Evolutionary conservation across 1,140 invertebrate genomes (phyloP).

Genomic region (Drosophila equinoxialis): DNA sequence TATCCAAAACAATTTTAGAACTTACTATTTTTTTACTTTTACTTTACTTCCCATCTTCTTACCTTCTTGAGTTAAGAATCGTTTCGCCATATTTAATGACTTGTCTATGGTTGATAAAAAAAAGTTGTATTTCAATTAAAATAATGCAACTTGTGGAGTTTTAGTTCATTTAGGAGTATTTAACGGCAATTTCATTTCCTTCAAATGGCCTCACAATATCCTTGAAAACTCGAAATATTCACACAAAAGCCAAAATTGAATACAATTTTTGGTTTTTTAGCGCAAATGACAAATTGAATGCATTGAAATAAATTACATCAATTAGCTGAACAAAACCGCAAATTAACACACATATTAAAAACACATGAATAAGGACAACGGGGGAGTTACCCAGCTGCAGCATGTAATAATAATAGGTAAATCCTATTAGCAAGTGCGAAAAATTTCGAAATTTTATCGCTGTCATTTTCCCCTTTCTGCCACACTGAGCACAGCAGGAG

Average conservation of each 20-base stretch:
- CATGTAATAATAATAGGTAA: conserved; percentile 51
- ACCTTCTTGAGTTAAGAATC: no score
- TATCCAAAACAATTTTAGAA: no score
- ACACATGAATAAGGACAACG: not conserved
- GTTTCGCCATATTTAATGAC: no score
- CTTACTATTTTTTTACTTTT: no score
- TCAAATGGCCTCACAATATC: not conserved
- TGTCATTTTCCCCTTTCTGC: conserved; percentile 35
- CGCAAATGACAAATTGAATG: conserved; percentile 27
- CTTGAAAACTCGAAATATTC: not conserved
- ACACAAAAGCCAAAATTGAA: not conserved
- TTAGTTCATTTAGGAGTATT: not conserved
- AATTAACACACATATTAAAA: conserved; percentile 4
- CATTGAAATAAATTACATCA: conserved; percentile 19
- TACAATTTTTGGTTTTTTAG: conserved; percentile 1
- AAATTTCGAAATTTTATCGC: conserved; percentile 37
- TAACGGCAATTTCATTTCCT: not conserved
- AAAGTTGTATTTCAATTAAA: no score
- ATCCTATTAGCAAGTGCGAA: conserved; percentile 51
- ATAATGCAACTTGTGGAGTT: no score
- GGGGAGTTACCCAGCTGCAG: not conserved
- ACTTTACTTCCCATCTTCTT: no score
- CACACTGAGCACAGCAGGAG: conserved; percentile 13
- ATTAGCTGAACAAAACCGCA: conserved; percentile 20
- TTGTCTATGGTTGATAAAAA: no score